Conservation (phyloP, 2,888 invertebrate genomes). For the Himalopsyche japonica region DNA sequence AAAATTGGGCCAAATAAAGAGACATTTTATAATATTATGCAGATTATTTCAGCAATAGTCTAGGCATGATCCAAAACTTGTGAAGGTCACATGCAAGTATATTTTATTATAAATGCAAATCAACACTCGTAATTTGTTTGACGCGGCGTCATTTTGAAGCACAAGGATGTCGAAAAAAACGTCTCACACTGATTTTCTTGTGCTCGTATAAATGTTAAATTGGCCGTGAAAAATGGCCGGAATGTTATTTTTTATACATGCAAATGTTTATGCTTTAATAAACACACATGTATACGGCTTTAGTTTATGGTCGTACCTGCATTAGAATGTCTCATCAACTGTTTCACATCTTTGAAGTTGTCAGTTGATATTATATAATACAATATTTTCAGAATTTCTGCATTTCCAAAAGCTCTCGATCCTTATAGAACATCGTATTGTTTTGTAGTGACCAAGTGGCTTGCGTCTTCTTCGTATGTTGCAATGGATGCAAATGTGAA, state of each 20-base stretch:
- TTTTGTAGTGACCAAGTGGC: too few species aligned
- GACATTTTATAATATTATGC: neutral
- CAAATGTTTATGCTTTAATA: neutral
- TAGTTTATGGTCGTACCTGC: too few species aligned
- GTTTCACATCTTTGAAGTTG: too few species aligned
- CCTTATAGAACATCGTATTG: too few species aligned
- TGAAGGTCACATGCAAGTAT: neutral
- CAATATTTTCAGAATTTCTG: too few species aligned
- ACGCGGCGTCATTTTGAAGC: neutral
- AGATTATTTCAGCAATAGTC: neutral
- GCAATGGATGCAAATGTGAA: too few species aligned
- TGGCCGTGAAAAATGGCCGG: neutral
- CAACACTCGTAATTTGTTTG: neutral
- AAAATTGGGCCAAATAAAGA: too few species aligned
- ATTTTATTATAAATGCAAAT: neutral
- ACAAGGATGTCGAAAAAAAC: neutral
- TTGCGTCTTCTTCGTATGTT: too few species aligned
- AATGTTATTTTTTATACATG: neutral
- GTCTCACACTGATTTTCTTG: neutral
- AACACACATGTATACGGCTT: neutral
- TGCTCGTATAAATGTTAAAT: neutral
- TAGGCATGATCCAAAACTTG: neutral
- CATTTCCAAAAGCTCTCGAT: too few species aligned
- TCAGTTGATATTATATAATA: too few species aligned
- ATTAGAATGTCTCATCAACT: too few species aligned